Evolutionary conservation across 2,113 vertebrate genomes (phyloP).

Genomic region (Siphamia tubifer): DNA sequence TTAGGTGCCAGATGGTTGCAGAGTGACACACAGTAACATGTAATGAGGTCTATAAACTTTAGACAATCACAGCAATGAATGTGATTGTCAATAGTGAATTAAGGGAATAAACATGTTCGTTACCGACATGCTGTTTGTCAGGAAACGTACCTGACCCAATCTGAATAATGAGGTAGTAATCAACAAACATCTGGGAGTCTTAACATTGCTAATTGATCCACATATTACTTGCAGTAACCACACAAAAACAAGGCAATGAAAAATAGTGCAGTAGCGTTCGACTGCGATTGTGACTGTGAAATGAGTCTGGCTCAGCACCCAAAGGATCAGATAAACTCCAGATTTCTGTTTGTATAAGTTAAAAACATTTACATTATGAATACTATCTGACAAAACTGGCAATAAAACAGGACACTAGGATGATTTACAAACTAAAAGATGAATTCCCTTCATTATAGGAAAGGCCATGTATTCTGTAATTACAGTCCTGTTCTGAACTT

Average conservation of each 20-base stretch:
- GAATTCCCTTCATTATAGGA: neutral
- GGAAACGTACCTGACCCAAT: conserved; percentile 9
- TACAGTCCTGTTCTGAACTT: neutral
- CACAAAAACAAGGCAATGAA: neutral
- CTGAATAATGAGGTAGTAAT: conserved; percentile 13
- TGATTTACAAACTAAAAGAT: too few relatives aligned
- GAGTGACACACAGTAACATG: conserved; percentile 36
- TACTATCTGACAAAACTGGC: neutral
- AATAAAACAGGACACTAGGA: too few relatives aligned
- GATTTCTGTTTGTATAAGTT: neutral
- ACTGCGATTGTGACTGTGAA: neutral
- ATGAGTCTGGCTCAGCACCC: neutral
- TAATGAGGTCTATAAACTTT: conserved; percentile 46
- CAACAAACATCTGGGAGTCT: conserved; percentile 9
- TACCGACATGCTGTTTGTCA: conserved; percentile 23
- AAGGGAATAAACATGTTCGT: conserved; percentile 7
- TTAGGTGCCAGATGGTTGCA: conserved; percentile 49
- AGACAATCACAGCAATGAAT: conserved; percentile 49
- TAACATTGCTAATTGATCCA: conserved; percentile 16
- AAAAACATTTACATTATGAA: neutral
- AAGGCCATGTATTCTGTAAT: neutral
- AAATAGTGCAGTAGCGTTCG: neutral
- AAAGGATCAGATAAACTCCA: neutral
- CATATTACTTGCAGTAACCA: neutral
- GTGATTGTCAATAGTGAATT: conserved; percentile 34